Conservation (phyloP, 1,140 invertebrate genomes). For the Diorhabda carinulata region DNA sequence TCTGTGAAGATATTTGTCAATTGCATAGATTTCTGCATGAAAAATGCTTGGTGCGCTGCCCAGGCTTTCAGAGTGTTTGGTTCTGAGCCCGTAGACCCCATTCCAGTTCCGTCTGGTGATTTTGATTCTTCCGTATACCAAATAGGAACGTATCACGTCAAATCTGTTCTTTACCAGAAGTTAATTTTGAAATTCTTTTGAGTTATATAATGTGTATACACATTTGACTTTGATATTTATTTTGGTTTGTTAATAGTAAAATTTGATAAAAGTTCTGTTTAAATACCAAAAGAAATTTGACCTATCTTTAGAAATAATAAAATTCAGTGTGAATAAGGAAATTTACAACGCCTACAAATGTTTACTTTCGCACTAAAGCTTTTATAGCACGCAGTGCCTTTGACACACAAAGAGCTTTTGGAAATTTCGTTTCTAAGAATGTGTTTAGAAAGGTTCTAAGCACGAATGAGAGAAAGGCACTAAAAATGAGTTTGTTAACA, state of each 20-base stretch:
- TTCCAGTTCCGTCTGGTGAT: too few relatives aligned
- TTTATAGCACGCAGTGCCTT: background rate
- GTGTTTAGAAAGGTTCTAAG: background rate
- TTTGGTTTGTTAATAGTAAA: background rate
- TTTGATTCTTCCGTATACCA: too few relatives aligned
- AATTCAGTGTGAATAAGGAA: background rate
- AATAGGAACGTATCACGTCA: too few relatives aligned
- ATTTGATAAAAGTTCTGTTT: background rate
- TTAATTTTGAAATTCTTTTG: background rate
- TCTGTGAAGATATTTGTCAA: too few relatives aligned
- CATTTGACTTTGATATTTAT: background rate
- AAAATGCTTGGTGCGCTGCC: too few relatives aligned
- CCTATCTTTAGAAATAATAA: too few relatives aligned
- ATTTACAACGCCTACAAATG: background rate
- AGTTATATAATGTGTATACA: background rate
- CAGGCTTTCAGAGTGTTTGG: too few relatives aligned
- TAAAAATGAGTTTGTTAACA: constrained; percentile 19
- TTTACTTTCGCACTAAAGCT: background rate
- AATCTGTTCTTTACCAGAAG: too few relatives aligned
- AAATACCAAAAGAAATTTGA: too few relatives aligned
- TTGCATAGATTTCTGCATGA: too few relatives aligned
- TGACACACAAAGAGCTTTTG: background rate
- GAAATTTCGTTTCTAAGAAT: constrained; percentile 6
- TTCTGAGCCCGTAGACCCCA: too few relatives aligned
- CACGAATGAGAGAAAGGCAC: constrained; percentile 11